Base-by-base conservation (phyloP, 2,113 vertebrate genomes). In the Petrocephalus microphthalmus region DNA sequence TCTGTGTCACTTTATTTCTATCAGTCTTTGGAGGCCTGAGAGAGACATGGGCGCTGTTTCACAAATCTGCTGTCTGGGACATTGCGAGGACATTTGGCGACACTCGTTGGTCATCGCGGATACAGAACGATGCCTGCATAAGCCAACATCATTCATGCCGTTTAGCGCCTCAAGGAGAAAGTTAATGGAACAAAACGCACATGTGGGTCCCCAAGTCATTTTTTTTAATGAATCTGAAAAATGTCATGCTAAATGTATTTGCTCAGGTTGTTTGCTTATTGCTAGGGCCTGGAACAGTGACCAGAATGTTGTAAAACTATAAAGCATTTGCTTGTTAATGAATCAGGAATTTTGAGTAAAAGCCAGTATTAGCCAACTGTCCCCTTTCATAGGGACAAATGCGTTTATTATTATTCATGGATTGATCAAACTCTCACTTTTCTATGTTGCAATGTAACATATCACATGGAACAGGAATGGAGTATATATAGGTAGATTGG, bases 281-380 rank as follows among this genome's bases (percentile, higher is more conserved):
- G 82, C 22, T 15, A 51, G 10, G 49, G 25, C 52, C 2, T 52
- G 49, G 82, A 52, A 0, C 47, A 25, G 47, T 25, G 47, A 51
- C 22, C 82, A n/a, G 33, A 74, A n/a, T 49, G 49, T 52, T 22
- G 25, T 15, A 25, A 15, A 84, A 47, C 22, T 52, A 52, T 51
- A 51, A 11, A 52, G 49, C 45, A 84, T 84, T 51, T 52, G 11
- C 49, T 78, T 19, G 49, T 15, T 51, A 25, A 52, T 84, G 82
- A 49, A 49, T 84, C 82, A 49, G 82, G 82, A 84, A n/a, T 52
- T 49, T 84, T 84, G 45, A 7, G 47, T 13, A 52, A 51, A 49
- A 84, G 82, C 82, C 82, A 52, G 82, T n/a, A 52, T 85, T 85
- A 57, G 33, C 71, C 71, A 78, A 85, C 25, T 85, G 84, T 56